Base-by-base conservation (phyloP, 2,888 invertebrate genomes). In the Minunthozetes semirufus region DNA sequence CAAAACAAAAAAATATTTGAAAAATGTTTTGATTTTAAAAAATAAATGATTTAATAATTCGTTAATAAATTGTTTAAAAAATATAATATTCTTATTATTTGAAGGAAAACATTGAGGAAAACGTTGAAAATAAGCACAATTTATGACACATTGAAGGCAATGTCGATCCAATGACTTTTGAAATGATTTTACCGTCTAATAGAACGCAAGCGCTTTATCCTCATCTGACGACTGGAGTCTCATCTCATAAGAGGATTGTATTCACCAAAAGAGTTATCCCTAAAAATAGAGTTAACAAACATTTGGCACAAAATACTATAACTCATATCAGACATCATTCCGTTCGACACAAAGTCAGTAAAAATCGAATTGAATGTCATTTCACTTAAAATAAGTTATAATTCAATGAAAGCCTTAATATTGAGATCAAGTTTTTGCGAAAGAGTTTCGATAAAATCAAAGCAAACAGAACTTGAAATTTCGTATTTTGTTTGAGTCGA, bases 401-500 rank as follows among this genome's bases (percentile, higher is more conserved):
- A 70, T 46, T 38, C 50, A 27, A 48, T 25, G 42, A 48, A 46
- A 13, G 46, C 46, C 19, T 71, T 71, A 22, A 71, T 71, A 27
- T 46, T 46, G 17, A 71, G 25, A 27, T 46, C 19, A 13, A 71
- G 19, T 50, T 19, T 15, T 68, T 29, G 29, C 5, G 75, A 17
- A 22, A 75, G 17, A 29, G 17, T n/a, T 1, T 75, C 25, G 15
- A 72, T 33, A 46, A 72, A 75, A 19, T 72, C 61, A n/a, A 25
- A 13, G 1, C 72, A 72, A 17, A 75, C 61, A 15, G 38, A 71
- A 72, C 72, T 56, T 17, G 75, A 75, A 1, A 75, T 33, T 13
- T 38, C 42, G 17, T 59, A 75, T 42, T 75, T 75, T n/a, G 42
- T 63, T 22, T 29, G 61, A 59, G 72, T 75, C n/a, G 75, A 75